These are phyloP conservation scores for Troides aeacus DNA, from an alignment of 2,888 invertebrate genomes.

Conservation along the genomic window DNA sequence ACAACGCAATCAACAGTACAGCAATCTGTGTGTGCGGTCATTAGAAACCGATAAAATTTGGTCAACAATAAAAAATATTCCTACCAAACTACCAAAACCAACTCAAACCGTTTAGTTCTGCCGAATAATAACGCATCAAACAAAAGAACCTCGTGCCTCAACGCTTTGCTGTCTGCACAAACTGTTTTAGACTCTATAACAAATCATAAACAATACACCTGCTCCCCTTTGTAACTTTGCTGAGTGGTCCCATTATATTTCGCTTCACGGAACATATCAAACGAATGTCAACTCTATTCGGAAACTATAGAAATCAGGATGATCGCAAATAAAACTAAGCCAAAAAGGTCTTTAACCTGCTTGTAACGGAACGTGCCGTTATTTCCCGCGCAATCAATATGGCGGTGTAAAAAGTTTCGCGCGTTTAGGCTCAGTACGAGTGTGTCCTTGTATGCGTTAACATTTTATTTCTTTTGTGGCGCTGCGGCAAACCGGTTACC, in stretches of 20 bases:
- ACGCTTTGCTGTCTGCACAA: neutral
- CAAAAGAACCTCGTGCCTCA: neutral
- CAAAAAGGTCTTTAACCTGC: conserved; percentile 46
- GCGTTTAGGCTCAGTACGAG: conserved; percentile 32
- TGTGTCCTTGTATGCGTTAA: conserved; percentile 34
- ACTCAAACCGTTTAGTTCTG: conserved; percentile 25
- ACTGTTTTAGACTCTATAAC: conserved; percentile 15
- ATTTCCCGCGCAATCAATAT: conserved; percentile 54
- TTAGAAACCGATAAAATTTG: conserved; percentile 26
- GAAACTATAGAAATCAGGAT: conserved; percentile 15
- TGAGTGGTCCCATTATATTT: conserved; percentile 5
- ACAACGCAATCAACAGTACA: conserved; percentile 8
- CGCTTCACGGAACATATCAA: neutral
- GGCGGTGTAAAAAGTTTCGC: conserved; percentile 41
- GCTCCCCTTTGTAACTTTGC: conserved; percentile 8
- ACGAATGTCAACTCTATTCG: conserved; percentile 17
- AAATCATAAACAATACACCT: conserved; percentile 7
- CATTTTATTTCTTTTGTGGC: too few species aligned
- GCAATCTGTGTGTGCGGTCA: conserved; percentile 26
- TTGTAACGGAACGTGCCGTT: conserved; percentile 52
- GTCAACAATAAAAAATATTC: conserved; percentile 9
- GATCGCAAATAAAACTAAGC: conserved; percentile 18
- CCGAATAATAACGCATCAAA: conserved; percentile 21
- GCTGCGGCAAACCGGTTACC: too few species aligned
- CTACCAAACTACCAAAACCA: conserved; percentile 15